Evolutionary conservation across 2,797 vertebrate species (phyloP), one percentile per base, ranked within the genome.

Genomic region (Tiaroga cobitis): DNA sequence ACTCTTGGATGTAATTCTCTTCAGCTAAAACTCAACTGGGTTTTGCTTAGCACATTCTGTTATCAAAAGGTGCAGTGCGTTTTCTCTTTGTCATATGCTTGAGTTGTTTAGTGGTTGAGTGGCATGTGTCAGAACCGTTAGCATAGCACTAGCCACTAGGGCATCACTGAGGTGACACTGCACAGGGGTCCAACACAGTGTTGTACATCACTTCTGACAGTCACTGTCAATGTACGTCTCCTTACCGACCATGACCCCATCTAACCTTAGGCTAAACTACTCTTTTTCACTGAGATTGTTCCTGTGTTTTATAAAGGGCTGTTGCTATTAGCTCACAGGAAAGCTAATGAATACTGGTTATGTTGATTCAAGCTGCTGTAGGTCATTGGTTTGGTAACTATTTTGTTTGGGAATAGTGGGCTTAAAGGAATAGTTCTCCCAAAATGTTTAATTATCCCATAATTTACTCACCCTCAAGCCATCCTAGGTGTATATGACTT

Each of bases 201-300:
- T 87, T 91, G 92, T 93, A 90, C 91, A 94, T 95, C 94, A 94
- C 90, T 88, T 4, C n/a, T 91, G 93, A 94, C 93, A 95, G 92
- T 90, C 88, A 88, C 90, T 90, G 92, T 81, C 46, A 82, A 46
- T 77, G 70, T 24, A n/a, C n/a, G 10, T 21, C 46, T 86, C 32
- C 13, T 18, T 68, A 75, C 54, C 18, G 6, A 39, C 24, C 29
- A 39, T 74, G 72, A 77, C 72, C 72, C 72, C 15, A 10, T 21
- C 54, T 54, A 67, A 67, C 91, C 91, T 92, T 16, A 7, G 37
- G 24, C 32, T 51, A 54, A 76, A n/a, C 72, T 61, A 24, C n/a
- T 73, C 41, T 73, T 10, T 13, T 49, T 68, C n/a, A 19, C 2
- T 3, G 37, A 1, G 2, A 26, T 7, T 37, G 46, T 16, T 68